Percentiles rank a stretch among this genome's conserved stretches.
Evolutionary conservation across 2,797 vertebrate species (phyloP).

Genomic region (Myripristis jacobus): DNA sequence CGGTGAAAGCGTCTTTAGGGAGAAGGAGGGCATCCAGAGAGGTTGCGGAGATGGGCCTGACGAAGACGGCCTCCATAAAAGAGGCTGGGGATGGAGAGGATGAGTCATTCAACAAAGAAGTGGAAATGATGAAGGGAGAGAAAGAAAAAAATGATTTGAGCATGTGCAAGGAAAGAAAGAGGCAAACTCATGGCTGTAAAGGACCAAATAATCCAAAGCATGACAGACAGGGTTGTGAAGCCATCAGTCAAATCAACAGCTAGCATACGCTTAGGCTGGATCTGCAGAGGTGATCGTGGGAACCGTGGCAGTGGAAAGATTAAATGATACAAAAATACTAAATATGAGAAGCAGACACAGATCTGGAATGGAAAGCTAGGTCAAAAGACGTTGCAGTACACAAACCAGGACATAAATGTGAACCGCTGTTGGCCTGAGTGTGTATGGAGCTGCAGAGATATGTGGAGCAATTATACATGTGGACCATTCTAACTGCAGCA

Average conservation of each 20-base stretch:
- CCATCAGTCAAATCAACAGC: slow-evolving; percentile 60
- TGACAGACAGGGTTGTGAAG: slow-evolving; percentile 33
- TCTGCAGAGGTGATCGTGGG: slow-evolving; percentile 45
- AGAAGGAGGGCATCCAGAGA: slow-evolving; percentile 35
- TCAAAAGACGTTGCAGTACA: slow-evolving; percentile 7
- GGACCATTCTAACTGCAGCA: slow-evolving; percentile 19
- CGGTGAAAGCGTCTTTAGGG: slow-evolving; percentile 45
- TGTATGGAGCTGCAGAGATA: slow-evolving; percentile 13
- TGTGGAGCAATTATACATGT: slow-evolving; percentile 7
- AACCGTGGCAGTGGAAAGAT: slow-evolving; percentile 55
- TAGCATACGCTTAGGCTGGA: slow-evolving; percentile 36
- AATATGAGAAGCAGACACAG: slow-evolving; percentile 61
- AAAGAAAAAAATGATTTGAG: slow-evolving; percentile 31
- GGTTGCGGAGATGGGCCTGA: slow-evolving; percentile 47
- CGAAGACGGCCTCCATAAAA: slow-evolving; percentile 56
- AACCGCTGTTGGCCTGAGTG: slow-evolving; percentile 5
- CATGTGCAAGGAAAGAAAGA: slow-evolving; percentile 28
- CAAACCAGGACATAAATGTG: slow-evolving; percentile 21
- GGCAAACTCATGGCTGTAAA: slow-evolving; percentile 26
- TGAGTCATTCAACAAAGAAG: slow-evolving; percentile 59
- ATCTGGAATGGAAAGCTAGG: slow-evolving; percentile 37
- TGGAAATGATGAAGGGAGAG: slow-evolving; percentile 49
- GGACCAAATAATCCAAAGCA: slow-evolving; percentile 41
- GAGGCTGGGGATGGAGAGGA: slow-evolving; percentile 56
- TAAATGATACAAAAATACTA: slow-evolving; percentile 48